Evolutionary conservation across 2,113 vertebrate species (phyloP), one percentile per base, ranked within the genome.

Genomic region (Merops nubicus): DNA sequence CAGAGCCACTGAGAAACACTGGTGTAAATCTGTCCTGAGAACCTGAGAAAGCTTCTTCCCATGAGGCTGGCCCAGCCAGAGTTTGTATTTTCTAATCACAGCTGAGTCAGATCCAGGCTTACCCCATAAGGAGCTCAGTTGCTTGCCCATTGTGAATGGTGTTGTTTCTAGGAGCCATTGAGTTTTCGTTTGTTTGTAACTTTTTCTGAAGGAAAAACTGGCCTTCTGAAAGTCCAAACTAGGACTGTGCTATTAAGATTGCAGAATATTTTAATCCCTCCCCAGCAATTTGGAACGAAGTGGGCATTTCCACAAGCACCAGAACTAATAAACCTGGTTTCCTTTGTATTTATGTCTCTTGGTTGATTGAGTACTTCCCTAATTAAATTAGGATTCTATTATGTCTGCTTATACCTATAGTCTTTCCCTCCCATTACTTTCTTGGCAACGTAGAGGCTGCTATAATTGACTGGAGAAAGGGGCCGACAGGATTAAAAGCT

Each of bases 361-460:
- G 95, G 68, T 92, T 96, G 96, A 96, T 92, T 95, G 93, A 95
- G 42, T 95, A 81, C 76, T 89, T 92, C 80, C 60, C 64, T 96
- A 96, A 97, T 97, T 97, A 93, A 96, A 95, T 96, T 89, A 87
- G 65, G 60, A 68, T 89, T 96, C 86, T 97, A 50, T 96, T 95
- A 81, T 89, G 54, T 86, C 93, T 93, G 89, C 91, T 93, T 95
- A 87, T 86, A 95, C 95, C 91, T 95, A 51, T 92, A 89, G 89
- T 81, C 64, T 92, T 64, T 93, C 83, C 47, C 56, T 93, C 29
- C 38, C 54, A 59, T 93, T 95, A 72, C 64, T 67, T 92, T 89
- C 54, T 92, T 96, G 91, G 80, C 93, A 95, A 11, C 33, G 6
- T 6, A 29, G 68, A 78, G 73, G 73, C 64, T 93, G 89, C 83